Evolutionary conservation across 1,140 invertebrate species (phyloP), one percentile per base, ranked within the genome.

Genomic region (Marisa cornuarietis): DNA sequence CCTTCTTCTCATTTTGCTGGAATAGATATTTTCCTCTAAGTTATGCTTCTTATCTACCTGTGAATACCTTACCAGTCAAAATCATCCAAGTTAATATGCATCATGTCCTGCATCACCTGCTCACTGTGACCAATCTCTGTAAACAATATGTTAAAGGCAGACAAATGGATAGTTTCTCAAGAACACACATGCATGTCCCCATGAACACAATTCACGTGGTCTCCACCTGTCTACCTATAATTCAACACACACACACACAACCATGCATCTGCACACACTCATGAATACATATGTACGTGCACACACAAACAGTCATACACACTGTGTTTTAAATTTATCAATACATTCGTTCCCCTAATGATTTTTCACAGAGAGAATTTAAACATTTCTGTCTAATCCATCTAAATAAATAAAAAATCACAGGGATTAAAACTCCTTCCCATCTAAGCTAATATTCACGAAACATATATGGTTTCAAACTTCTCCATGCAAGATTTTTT

Each of bases 91-190:
- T 89, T 85, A 18, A 86, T 71, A 76, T 89, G 88, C 14, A 85
- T 81, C 84, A 89, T 87, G 61, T 87, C 85, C 26, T 88, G 87
- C 81, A 88, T 89, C 18, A 89, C 83, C 54, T 85, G 85, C 72
- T 89, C 88, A 78, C 85, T 86, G 81, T 88, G 86, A 51, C 85
- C 81, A 14, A 89, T 74, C 62, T 87, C 88, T 89, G 83, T 51
- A 88, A 87, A 71, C 78, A 72, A 71, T 78, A 74, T 81, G 54
- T 52, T 71, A 73, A 79, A 61, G 42, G 52, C 71, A 73, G 51
- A 73, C 18, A 54, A 51, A 73, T 54, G n/a, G 22, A 73, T 54
- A 71, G 8, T 42, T 4, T 42, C 69, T 18, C 69, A 65, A 16
- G 14, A 18, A 24, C 24, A 68, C 1, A 71, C 26, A 71, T 20